Conservation (phyloP, 1,140 invertebrate species). For the Drosophila santomea region DNA sequence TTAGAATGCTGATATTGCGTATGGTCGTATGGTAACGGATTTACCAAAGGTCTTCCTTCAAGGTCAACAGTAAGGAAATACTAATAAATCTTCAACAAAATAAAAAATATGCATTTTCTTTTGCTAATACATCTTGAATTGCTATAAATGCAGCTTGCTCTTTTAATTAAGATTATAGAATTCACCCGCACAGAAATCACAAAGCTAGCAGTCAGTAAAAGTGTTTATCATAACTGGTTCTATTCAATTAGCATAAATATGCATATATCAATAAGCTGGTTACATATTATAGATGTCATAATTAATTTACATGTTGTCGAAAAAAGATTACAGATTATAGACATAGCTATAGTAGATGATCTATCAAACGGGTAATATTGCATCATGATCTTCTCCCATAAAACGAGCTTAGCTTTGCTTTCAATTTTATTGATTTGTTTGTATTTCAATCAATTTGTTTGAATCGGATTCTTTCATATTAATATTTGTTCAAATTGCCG, state of each 20-base stretch:
- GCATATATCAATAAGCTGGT: constrained; percentile 8
- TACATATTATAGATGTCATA: constrained; percentile 29
- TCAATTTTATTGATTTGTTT: constrained; percentile 27
- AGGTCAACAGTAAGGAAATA: not conserved
- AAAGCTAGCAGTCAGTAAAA: not conserved
- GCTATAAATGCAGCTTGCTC: not conserved
- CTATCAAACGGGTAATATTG: constrained; percentile 20
- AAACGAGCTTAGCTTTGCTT: constrained; percentile 2
- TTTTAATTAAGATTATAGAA: not conserved
- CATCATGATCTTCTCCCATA: constrained; percentile 28
- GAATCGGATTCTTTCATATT: constrained; percentile 43
- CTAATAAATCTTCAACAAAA: too few species aligned
- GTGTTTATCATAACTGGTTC: constrained; percentile 41
- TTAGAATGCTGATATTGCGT: constrained; percentile 8
- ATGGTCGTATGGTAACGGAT: not conserved
- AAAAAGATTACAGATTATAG: constrained; percentile 11
- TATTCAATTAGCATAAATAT: not conserved
- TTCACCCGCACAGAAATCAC: constrained; percentile 4
- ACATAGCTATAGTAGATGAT: constrained; percentile 15
- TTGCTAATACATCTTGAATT: not conserved
- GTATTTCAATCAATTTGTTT: constrained; percentile 44
- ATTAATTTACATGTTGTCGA: constrained; percentile 29
- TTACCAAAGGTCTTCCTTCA: constrained; percentile 1
- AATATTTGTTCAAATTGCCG: constrained; percentile 37
- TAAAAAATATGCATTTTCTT: not conserved